Evolutionary conservation across 2,113 vertebrate genomes (phyloP).

Genomic region (Dunckerocampus dactyliophorus): DNA sequence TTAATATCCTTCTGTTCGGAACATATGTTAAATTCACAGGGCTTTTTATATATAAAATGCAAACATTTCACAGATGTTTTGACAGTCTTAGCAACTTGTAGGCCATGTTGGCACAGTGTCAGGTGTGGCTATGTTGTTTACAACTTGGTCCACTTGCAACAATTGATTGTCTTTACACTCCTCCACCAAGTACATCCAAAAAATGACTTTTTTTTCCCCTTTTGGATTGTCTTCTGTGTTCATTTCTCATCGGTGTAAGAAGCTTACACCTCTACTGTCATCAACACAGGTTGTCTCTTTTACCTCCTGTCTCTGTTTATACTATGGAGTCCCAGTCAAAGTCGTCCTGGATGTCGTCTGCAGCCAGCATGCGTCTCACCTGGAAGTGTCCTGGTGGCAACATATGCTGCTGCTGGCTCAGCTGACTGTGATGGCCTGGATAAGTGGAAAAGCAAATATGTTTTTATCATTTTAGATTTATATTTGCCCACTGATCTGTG

Average conservation of each 20-base stretch:
- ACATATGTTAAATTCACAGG: background rate
- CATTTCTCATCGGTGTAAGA: conserved; percentile 30
- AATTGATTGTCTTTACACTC: conserved; percentile 80
- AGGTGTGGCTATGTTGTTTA: conserved; percentile 17
- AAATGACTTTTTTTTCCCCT: conserved; percentile 33
- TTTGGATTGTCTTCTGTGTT: conserved; percentile 60
- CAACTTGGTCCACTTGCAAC: conserved; percentile 16
- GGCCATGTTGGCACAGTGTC: conserved; percentile 41
- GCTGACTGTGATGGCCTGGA: conserved; percentile 78
- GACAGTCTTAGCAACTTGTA: conserved; percentile 46
- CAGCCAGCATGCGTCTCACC: conserved; percentile 80
- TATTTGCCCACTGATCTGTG: too few relatives aligned
- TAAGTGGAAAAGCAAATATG: background rate
- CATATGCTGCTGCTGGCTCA: conserved; percentile 79
- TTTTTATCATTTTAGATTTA: background rate
- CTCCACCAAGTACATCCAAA: conserved; percentile 14
- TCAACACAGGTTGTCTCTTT: background rate
- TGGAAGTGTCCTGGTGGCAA: conserved; percentile 80
- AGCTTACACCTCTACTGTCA: conserved; percentile 26
- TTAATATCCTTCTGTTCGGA: conserved; percentile 5
- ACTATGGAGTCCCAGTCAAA: conserved; percentile 91
- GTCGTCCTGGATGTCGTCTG: conserved; percentile 86
- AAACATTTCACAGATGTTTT: conserved; percentile 41
- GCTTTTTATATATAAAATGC: background rate
- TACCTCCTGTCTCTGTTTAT: conserved; percentile 52